Base-by-base conservation (phyloP, 2,888 invertebrate species). In the Leptothorax acervorum region DNA sequence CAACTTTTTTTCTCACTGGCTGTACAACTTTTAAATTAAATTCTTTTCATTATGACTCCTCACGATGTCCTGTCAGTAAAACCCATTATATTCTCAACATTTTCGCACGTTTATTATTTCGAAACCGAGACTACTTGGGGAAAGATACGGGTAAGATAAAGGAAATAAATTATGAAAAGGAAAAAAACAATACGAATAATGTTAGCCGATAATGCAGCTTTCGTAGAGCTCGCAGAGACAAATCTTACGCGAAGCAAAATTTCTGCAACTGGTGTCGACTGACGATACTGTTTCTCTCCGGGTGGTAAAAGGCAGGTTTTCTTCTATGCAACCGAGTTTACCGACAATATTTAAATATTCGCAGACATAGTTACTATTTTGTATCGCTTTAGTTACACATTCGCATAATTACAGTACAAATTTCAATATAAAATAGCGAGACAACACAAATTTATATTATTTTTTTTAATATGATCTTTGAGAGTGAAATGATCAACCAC, bases 21-120 rank as follows among this genome's bases (percentile, higher is more conserved):
- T 93, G 93, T 94, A 94, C 92, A 91, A 93, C 92, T 90, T 92
- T 94, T 92, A 92, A 93, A 94, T 94, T 94, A 93, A 94, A 94
- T 93, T 92, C 92, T 93, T 94, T 94, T 94, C 93, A 92, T 93
- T 93, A 94, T 92, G 91, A 94, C 89, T 87, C 82, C 63, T 86
- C 57, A 84, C 83, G 71, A 84, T 81, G 51, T 79, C 70, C 79
- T 79, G 23, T 81, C 35, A 48, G 45, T 51, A 48, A 63, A 65
- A 63, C 48, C 75, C 9, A 75, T 63, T 62, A 48, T 62, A 74
- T 74, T 74, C 45, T 62, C 75, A 5, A 75, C 9, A 48, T 60
- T 62, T 71, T 53, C 3, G 48, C 74, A 60, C 35, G 5, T 71
- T 31, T 66, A 53, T 51, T 51, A 68, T 48, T 68, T 71, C 11